Percentiles rank a stretch among this genome's conserved stretches.
Evolutionary conservation across 2,113 vertebrate genomes (phyloP).

Genomic region (Lampris incognitus): DNA sequence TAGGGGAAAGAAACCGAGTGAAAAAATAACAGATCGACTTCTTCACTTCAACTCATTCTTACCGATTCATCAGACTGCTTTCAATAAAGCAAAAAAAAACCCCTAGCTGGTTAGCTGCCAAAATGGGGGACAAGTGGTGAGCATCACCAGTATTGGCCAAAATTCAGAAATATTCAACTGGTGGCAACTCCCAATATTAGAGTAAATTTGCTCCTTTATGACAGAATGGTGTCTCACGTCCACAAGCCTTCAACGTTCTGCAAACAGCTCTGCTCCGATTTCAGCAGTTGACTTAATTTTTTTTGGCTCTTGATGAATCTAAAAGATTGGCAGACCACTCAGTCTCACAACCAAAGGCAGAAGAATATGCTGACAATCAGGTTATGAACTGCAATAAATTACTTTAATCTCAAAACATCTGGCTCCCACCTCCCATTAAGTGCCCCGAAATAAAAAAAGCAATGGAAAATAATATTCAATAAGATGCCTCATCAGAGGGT

Average conservation of each 20-base stretch:
- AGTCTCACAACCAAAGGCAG: conserved; percentile 37
- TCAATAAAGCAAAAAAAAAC: not conserved
- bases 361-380: conserved; percentile 33
- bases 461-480: conserved; percentile 18
- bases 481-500: conserved; percentile 23
- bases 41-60: not conserved
- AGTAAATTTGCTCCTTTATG: not conserved
- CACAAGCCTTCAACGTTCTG: conserved; percentile 7
- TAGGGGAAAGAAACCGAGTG: too few species aligned
- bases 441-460: conserved; percentile 10
- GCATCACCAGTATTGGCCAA: not conserved
- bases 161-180: not conserved
- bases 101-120: not conserved
- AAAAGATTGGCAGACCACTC: not conserved
- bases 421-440: conserved; percentile 35
- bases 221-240: not conserved
- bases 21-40: too few species aligned
- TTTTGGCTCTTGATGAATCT: not conserved
- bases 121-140: not conserved
- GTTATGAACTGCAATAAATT: conserved; percentile 68
- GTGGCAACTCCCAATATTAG: too few species aligned
- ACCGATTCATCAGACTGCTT: not conserved
- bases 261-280: not conserved
- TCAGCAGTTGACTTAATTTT: not conserved
- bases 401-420: conserved; percentile 56